phyloP scores from a whole-genome alignment of 92 coral and sea anemone genomes.

The Blastomussa wellsi region DNA sequence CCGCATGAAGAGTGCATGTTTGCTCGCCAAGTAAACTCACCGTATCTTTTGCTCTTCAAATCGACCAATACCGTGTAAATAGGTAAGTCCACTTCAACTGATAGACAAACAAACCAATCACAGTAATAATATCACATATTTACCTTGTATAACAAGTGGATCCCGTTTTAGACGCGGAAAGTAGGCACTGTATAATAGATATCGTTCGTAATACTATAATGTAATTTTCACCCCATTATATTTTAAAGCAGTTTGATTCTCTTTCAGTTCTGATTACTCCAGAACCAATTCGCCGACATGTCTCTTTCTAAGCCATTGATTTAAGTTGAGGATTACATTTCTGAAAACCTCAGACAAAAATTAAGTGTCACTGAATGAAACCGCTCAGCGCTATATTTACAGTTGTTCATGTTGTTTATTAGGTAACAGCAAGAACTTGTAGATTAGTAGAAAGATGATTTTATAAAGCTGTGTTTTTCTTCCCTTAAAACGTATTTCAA shows the following conservation, averaged over 20 bases:
- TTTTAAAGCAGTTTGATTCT: background rate
- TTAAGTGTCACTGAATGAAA: background rate
- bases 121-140: background rate
- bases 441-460: background rate
- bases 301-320: background rate
- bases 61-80: background rate
- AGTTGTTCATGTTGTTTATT: no score
- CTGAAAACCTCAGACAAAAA: background rate
- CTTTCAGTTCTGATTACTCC: background rate
- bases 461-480: background rate
- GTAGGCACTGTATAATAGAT: background rate
- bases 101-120: background rate
- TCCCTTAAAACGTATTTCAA: background rate
- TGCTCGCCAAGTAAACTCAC: background rate
- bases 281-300: background rate
- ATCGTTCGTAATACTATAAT: background rate
- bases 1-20: background rate
- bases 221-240: background rate
- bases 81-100: conserved; percentile 3
- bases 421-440: background rate
- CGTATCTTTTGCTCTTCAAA: background rate
- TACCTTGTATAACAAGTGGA: background rate
- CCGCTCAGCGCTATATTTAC: no score
- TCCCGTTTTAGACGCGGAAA: background rate
- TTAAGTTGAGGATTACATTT: background rate